Conservation (phyloP, 2,797 vertebrate species). For the Mus minutoides region DNA sequence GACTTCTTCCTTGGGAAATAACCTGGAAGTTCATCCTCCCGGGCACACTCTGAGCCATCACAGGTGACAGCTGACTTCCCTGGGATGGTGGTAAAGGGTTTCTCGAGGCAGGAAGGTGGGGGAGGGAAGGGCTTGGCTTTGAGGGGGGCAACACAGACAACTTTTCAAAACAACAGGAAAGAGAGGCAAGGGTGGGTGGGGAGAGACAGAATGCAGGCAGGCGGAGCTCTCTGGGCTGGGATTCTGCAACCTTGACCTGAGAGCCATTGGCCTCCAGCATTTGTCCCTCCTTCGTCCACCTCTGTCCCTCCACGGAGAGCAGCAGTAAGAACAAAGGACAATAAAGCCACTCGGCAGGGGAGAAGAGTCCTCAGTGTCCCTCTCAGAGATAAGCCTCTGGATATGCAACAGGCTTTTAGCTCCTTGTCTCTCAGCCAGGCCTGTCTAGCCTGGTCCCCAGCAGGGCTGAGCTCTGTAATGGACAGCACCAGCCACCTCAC, state of each 20-base stretch:
- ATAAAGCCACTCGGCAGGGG: accelerated
- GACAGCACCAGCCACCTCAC: neutral
- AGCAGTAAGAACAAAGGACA: neutral
- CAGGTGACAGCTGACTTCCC: accelerated
- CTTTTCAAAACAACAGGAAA: slow-evolving; percentile 66
- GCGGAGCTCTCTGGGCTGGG: neutral
- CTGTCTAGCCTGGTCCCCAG: neutral
- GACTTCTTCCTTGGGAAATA: neutral
- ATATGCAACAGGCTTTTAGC: neutral
- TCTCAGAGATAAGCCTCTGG: neutral
- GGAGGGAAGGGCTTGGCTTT: neutral
- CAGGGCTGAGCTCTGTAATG: no score
- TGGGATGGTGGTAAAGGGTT: neutral
- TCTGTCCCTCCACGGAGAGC: neutral
- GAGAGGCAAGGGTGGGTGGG: neutral
- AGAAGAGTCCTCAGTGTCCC: neutral
- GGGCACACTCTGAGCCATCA: neutral
- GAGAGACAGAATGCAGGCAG: neutral
- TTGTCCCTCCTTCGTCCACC: neutral
- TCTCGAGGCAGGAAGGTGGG: neutral
- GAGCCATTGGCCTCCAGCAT: neutral
- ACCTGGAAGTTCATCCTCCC: neutral
- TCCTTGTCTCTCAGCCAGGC: neutral
- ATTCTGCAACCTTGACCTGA: neutral
- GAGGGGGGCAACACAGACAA: slow-evolving; percentile 13